A percentile compares a stretch with the other conserved stretches of the same genome.
These are phyloP conservation scores for Brachyalestes nurse DNA, from an alignment of 2,797 vertebrate species.

Conservation along the genomic window DNA sequence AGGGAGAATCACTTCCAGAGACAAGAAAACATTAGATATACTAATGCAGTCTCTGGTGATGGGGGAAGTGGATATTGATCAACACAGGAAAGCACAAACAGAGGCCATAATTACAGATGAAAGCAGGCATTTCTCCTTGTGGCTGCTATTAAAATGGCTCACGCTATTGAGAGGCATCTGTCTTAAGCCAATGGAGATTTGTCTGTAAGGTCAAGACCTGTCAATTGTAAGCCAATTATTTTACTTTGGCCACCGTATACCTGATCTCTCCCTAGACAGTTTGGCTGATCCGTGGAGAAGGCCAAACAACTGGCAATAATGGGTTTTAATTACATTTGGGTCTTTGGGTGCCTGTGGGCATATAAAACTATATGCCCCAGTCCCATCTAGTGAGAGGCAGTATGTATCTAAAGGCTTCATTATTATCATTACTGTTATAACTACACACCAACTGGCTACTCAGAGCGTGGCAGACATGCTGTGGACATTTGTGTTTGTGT, in stretches of 20 bases:
- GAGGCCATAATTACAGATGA: constrained; percentile 42
- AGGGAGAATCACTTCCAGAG: not conserved
- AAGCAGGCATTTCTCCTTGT: constrained; percentile 4
- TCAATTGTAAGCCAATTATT: constrained; percentile 1
- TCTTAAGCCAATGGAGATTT: not conserved
- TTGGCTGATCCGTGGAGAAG: not conserved
- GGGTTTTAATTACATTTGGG: not conserved
- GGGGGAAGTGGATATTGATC: constrained; percentile 43
- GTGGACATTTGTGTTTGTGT: not conserved
- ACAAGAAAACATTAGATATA: constrained; percentile 16
- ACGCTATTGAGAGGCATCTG: constrained; percentile 11
- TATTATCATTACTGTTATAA: too few relatives aligned
- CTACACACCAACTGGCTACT: not conserved
- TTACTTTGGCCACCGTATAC: not conserved
- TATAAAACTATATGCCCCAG: too few relatives aligned
- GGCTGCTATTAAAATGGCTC: constrained; percentile 36
- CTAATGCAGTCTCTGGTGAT: constrained; percentile 27
- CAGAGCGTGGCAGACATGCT: not conserved
- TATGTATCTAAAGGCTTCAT: too few relatives aligned
- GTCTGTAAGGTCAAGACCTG: constrained; percentile 5
- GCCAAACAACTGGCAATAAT: not conserved
- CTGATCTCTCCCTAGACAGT: not conserved
- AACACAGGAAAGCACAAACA: constrained; percentile 53
- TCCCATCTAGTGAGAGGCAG: too few relatives aligned
- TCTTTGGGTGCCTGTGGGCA: not conserved